Evolutionary conservation across 2,113 vertebrate species (phyloP), one percentile per base, ranked within the genome.

Genomic region (Chamaea fasciata): DNA sequence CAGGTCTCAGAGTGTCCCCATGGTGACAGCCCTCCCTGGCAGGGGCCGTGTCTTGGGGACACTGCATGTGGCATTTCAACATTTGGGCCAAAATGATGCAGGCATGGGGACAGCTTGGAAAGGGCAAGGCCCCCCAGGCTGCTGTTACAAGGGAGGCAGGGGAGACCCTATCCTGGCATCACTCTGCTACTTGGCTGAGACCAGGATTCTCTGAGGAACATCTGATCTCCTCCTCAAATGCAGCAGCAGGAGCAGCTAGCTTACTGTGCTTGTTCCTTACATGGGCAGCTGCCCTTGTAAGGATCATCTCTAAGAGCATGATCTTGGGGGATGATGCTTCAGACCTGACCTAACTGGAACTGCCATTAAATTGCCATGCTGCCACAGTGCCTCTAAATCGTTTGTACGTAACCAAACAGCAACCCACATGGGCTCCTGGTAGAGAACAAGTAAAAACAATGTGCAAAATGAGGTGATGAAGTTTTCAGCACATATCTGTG

Each of bases 11-110:
- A 33, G 47, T 70, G 27, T 13, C 50, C 59, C 39, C 3, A 0
- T 0, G 0, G 31, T 17, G 15, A 2, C 62, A 46, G 21, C 18
- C 18, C 12, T 55, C 55, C 49, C 35, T 7, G 2, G 11, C 1
- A 2, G 35, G 41, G 23, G 20, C 71, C 1, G 0, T 30, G 76
- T 19, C 19, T 1, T 21, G 18, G 42, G 26, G 19, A 50, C 6
- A 8, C 13, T 42, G 55, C 62, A 31, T 4, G 1, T 11, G 3
- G 44, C 1, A 0, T 78, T 74, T 82, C 5, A 0, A 23, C 5
- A 1, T 59, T 46, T 4, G 10, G 27, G 23, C 64, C 55, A 33
- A 81, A 60, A 28, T 2, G 7, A 11, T 7, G 17, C 35, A 14
- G 64, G 50, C 2, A 0, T 26, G 46, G 41, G 46, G 28, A 70